These are phyloP conservation scores for Rhingia campestris DNA, from an alignment of 2,888 invertebrate species.

Conservation along the genomic window DNA sequence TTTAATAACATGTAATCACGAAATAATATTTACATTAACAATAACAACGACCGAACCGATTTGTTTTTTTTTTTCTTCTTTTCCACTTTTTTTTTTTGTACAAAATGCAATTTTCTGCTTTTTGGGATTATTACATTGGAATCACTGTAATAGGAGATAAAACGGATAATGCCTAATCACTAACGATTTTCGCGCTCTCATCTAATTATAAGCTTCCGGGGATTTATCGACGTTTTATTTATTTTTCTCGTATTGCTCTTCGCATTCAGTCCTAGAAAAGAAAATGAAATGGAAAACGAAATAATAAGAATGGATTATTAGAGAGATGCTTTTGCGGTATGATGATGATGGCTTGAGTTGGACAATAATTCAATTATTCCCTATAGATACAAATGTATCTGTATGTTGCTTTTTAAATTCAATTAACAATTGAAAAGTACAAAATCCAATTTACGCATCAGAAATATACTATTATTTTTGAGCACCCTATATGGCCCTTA, in stretches of 20 bases:
- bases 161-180: constrained; percentile 48
- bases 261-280: constrained; percentile 41
- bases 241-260: constrained; percentile 14
- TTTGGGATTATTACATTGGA: constrained; percentile 3
- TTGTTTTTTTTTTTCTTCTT: constrained; percentile 1
- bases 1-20: constrained; percentile 32
- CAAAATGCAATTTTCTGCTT: constrained; percentile 35
- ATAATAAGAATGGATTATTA: constrained; percentile 40
- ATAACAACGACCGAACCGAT: constrained; percentile 24
- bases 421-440: background rate
- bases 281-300: background rate
- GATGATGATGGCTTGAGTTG: constrained; percentile 41
- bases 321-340: constrained; percentile 24
- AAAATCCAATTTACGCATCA: constrained; percentile 21
- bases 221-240: constrained; percentile 19
- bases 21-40: constrained; percentile 40
- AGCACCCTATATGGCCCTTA: constrained; percentile 24
- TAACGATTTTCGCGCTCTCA: constrained; percentile 41
- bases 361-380: too few species aligned
- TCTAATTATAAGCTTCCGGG: constrained; percentile 44
- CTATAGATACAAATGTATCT: too few species aligned
- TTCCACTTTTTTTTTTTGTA: constrained; percentile 8
- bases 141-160: constrained; percentile 21
- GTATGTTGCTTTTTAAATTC: too few species aligned
- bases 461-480: background rate